These are phyloP conservation scores for Aphodius granarius DNA, from an alignment of 2,888 invertebrate species.

Conservation along the genomic window DNA sequence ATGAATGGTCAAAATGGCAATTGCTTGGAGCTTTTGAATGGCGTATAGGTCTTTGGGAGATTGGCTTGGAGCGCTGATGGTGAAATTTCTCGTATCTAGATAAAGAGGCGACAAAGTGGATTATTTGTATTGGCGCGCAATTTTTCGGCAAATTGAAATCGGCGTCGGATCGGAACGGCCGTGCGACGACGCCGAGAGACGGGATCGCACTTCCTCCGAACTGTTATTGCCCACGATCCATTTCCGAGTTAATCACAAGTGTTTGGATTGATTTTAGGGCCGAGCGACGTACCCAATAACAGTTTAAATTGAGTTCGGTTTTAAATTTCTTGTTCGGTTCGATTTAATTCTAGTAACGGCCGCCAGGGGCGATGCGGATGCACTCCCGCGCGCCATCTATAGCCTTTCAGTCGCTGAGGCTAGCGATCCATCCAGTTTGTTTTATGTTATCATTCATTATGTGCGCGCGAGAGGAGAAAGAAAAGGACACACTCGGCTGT, in stretches of 20 bases:
- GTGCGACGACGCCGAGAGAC: conserved; percentile 15
- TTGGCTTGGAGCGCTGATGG: not conserved
- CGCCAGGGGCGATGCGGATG: not conserved
- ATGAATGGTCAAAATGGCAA: too few relatives aligned
- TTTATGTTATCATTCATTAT: conserved; percentile 30
- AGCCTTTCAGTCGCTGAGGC: not conserved
- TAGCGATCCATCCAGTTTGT: conserved; percentile 21
- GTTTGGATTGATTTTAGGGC: conserved; percentile 35
- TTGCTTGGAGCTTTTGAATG: not conserved
- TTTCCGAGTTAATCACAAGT: conserved; percentile 37
- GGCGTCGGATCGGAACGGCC: not conserved
- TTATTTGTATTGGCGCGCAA: not conserved
- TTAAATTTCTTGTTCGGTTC: conserved; percentile 35
- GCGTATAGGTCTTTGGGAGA: not conserved
- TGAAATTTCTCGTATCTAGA: not conserved
- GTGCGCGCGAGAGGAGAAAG: not conserved
- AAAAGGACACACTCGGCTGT: conserved; percentile 3
- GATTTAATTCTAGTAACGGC: conserved; percentile 29
- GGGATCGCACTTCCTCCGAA: conserved; percentile 28
- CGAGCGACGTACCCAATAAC: conserved; percentile 35
- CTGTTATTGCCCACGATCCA: conserved; percentile 35
- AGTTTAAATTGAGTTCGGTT: conserved; percentile 35
- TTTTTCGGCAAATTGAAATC: not conserved
- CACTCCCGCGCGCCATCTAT: not conserved
- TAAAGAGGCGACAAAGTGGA: not conserved